These are phyloP conservation scores for Bugulina stolonifera DNA, from an alignment of 2,888 invertebrate species.

Conservation along the genomic window DNA sequence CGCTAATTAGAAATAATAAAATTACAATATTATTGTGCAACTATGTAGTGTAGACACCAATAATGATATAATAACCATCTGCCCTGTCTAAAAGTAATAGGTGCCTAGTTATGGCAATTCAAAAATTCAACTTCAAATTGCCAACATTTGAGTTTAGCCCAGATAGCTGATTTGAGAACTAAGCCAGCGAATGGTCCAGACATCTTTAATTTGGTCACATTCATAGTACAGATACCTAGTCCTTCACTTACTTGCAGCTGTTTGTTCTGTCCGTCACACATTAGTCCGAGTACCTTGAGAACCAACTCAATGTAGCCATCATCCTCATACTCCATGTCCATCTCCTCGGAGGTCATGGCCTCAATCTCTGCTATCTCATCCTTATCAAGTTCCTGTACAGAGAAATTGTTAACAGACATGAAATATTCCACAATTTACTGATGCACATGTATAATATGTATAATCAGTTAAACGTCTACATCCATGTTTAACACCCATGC, in stretches of 20 bases:
- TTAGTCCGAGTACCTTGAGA: slow-evolving; percentile 46
- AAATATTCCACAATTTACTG: no score
- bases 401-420: no score
- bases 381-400: slow-evolving; percentile 36
- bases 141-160: no score
- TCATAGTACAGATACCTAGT: neutral
- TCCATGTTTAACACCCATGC: no score
- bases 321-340: slow-evolving; percentile 45
- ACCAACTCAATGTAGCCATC: slow-evolving; percentile 51
- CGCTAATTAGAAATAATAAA: no score
- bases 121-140: no score
- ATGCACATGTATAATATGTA: no score
- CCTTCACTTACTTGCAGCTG: slow-evolving; percentile 39
- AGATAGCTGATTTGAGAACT: no score
- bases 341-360: slow-evolving; percentile 33
- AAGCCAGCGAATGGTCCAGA: no score
- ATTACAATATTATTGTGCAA: no score
- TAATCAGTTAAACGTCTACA: no score
- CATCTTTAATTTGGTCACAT: neutral
- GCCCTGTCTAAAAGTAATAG: neutral
- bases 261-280: slow-evolving; percentile 51
- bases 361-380: slow-evolving; percentile 38
- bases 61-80: neutral
- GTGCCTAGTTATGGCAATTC: neutral
- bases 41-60: neutral